phyloP scores from a whole-genome alignment of 2,797 vertebrate genomes.

The Cirrhinus mrigala region DNA sequence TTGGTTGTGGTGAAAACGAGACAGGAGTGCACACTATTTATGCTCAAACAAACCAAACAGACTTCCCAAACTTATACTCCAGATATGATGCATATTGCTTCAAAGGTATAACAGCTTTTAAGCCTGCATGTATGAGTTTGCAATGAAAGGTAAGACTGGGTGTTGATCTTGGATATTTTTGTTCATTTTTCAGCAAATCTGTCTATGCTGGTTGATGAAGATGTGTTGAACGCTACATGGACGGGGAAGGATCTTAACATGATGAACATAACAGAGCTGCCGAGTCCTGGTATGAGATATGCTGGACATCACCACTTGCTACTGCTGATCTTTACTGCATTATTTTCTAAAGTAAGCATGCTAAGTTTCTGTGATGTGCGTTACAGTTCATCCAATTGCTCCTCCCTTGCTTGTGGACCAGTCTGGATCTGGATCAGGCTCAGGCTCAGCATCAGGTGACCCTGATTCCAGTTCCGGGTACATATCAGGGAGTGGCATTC shows the following conservation, averaged over 20 bases:
- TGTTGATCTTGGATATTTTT: slow-evolving; percentile 6
- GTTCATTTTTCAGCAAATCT: slow-evolving; percentile 49
- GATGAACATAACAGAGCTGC: slow-evolving; percentile 39
- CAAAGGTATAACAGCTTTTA: slow-evolving; percentile 77
- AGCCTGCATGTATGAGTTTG: not conserved
- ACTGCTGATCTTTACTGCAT: not conserved
- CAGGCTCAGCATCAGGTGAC: slow-evolving; percentile 12
- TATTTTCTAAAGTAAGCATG: not conserved
- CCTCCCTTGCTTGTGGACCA: slow-evolving; percentile 65
- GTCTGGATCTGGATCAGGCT: slow-evolving; percentile 70
- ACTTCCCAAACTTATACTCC: slow-evolving; percentile 86
- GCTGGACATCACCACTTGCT: not conserved
- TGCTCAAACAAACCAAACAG: slow-evolving; percentile 87
- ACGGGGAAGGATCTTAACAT: slow-evolving; percentile 36
- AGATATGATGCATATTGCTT: slow-evolving; percentile 93
- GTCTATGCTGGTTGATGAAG: slow-evolving; percentile 36
- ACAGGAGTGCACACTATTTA: slow-evolving; percentile 89
- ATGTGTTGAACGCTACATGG: slow-evolving; percentile 35
- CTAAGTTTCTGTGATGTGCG: slow-evolving; percentile 28
- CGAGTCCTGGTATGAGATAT: slow-evolving; percentile 49
- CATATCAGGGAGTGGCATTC: slow-evolving; percentile 21
- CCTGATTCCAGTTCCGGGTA: slow-evolving; percentile 56
- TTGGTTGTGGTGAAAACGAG: slow-evolving; percentile 84
- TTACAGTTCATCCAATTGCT: slow-evolving; percentile 65
- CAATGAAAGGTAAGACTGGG: not conserved